Evolutionary conservation across 2,113 vertebrate genomes (phyloP).

Genomic region (Myodes glareolus): DNA sequence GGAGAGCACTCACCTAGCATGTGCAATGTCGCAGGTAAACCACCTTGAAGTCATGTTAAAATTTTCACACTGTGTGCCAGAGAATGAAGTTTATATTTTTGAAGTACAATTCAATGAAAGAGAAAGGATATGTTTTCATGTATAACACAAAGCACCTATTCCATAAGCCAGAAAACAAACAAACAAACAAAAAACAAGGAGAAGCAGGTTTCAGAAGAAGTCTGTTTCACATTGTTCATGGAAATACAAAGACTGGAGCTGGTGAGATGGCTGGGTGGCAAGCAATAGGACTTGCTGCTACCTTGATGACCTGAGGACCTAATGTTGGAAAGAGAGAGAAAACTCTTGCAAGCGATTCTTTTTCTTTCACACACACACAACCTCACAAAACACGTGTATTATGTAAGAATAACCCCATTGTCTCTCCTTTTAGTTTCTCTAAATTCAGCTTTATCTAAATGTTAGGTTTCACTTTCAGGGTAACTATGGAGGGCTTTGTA

Average conservation of each 20-base stretch:
- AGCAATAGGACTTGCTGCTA: background rate
- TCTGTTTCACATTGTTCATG: slow-evolving; percentile 68
- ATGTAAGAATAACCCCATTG: slow-evolving; percentile 66
- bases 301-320: background rate
- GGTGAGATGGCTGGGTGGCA: background rate
- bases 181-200: slow-evolving; percentile 42
- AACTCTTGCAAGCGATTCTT: background rate
- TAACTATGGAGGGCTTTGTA: slow-evolving; percentile 60
- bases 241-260: slow-evolving; percentile 66
- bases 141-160: slow-evolving; percentile 68
- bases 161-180: slow-evolving; percentile 53
- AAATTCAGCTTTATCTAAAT: slow-evolving; percentile 69
- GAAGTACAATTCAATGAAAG: slow-evolving; percentile 22
- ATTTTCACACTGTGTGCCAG: slow-evolving; percentile 22
- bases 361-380: background rate
- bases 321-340: background rate
- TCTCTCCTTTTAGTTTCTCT: slow-evolving; percentile 55
- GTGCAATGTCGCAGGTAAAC: background rate
- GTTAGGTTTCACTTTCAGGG: slow-evolving; percentile 39
- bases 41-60: background rate
- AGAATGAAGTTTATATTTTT: background rate
- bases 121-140: background rate
- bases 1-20: background rate
- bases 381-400: slow-evolving; percentile 34
- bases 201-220: slow-evolving; percentile 82